Percentiles rank a stretch among this genome's conserved stretches.
These are phyloP conservation scores for Sylvilagus bachmani DNA, from an alignment of 2,113 vertebrate species.

Conservation along the genomic window DNA sequence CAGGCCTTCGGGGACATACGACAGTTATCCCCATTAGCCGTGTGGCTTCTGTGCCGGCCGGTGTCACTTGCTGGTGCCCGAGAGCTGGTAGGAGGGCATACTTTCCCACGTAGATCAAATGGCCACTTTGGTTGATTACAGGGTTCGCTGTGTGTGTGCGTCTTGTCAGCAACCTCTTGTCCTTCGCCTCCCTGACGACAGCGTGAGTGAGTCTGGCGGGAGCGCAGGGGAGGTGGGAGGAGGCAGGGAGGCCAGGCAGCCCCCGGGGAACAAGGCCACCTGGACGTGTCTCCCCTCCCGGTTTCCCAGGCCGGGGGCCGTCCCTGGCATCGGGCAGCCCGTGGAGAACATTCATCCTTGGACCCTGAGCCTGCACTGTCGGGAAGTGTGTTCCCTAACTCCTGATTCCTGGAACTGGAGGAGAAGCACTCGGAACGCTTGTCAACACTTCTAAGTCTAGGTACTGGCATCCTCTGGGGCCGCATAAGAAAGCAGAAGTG, in stretches of 20 bases:
- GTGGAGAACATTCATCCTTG: rapidly evolving
- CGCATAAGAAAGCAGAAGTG: not conserved
- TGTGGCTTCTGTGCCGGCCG: not conserved
- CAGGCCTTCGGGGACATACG: conserved; percentile 39
- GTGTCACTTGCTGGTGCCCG: conserved; percentile 51
- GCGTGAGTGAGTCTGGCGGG: not conserved
- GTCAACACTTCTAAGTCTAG: not conserved
- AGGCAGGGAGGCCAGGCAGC: not conserved
- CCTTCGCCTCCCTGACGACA: conserved; percentile 34
- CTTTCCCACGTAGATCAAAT: conserved; percentile 80
- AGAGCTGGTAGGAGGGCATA: not conserved
- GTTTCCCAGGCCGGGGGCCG: not conserved
- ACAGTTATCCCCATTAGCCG: not conserved
- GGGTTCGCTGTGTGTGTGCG: conserved; percentile 12
- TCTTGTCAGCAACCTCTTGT: conserved; percentile 39
- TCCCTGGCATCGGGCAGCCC: rapidly evolving
- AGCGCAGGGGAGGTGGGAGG: not conserved
- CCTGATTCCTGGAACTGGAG: not conserved
- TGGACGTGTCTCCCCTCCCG: not conserved
- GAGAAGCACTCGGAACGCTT: not conserved
- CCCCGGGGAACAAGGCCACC: conserved; percentile 21
- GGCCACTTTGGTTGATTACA: conserved; percentile 69
- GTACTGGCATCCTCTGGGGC: not conserved
- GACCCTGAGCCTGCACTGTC: not conserved
- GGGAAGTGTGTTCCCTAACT: rapidly evolving